A percentile compares a stretch with the other conserved stretches of the same genome.
These are phyloP conservation scores for Magallana gigas DNA, from an alignment of 1,140 invertebrate species.

Conservation along the genomic window DNA sequence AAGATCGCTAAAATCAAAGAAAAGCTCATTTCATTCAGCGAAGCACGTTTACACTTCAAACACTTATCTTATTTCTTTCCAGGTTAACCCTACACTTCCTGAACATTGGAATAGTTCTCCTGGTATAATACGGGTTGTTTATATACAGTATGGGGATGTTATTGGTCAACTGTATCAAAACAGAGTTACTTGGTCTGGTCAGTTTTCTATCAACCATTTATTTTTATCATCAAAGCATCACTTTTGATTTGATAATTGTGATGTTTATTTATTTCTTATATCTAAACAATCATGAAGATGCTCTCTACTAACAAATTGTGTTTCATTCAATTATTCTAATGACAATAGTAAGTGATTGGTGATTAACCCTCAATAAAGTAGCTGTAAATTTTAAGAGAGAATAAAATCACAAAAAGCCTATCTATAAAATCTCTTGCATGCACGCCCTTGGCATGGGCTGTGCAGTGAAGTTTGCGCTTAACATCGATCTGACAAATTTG, in stretches of 20 bases:
- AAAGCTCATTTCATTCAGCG: background rate
- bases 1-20: background rate
- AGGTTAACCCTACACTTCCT: constrained; percentile 32
- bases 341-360: background rate
- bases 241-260: too few species aligned
- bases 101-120: background rate
- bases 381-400: background rate
- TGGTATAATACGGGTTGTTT: background rate
- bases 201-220: too few species aligned
- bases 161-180: background rate
- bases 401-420: background rate
- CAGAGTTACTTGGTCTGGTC: too few species aligned
- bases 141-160: background rate
- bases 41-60: background rate
- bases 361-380: background rate
- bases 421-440: background rate
- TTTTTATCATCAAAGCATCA: too few species aligned
- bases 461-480: background rate
- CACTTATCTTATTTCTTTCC: background rate
- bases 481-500: background rate
- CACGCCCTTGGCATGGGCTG: background rate
- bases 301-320: background rate
- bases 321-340: background rate
- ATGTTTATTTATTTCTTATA: too few species aligned
- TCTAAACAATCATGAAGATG: too few species aligned